Conservation (phyloP, 2,797 vertebrate species). For the Pristis pectinata region DNA sequence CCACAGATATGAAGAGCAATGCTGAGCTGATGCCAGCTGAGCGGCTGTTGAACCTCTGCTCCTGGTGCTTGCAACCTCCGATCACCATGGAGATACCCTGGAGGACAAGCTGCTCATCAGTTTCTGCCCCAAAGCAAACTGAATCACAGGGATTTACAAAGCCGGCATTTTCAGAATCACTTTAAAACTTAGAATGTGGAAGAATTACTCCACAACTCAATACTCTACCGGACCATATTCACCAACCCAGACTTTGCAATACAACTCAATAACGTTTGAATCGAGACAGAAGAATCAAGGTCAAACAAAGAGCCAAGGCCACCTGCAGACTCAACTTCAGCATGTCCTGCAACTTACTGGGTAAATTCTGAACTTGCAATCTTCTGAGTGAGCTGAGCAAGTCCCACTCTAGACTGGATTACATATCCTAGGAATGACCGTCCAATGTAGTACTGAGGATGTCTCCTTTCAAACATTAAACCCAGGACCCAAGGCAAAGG, state of each 20-base stretch:
- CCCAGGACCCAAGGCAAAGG: too few species aligned
- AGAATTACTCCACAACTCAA: background rate
- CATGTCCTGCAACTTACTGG: background rate
- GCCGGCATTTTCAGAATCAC: background rate
- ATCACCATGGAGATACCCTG: slow-evolving; percentile 85
- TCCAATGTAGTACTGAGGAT: too few species aligned
- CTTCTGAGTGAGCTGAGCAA: too few species aligned
- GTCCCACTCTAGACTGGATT: background rate
- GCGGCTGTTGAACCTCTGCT: slow-evolving; percentile 81
- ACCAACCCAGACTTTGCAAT: background rate
- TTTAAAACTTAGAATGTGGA: background rate
- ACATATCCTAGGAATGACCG: background rate
- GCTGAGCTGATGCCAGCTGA: slow-evolving; percentile 76
- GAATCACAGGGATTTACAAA: background rate
- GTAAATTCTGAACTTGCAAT: too few species aligned
- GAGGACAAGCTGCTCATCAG: background rate
- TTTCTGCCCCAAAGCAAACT: background rate
- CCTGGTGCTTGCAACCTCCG: slow-evolving; percentile 73
- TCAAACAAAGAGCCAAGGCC: background rate
- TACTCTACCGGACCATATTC: background rate
- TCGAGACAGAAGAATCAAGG: background rate
- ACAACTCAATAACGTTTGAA: background rate
- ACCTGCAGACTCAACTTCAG: background rate
- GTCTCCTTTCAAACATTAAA: too few species aligned
- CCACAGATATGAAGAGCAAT: slow-evolving; percentile 81